A percentile compares a stretch with the other conserved stretches of the same genome.
These are phyloP conservation scores for Eidolon helvum DNA, from an alignment of 2,113 vertebrate genomes.

Conservation along the genomic window DNA sequence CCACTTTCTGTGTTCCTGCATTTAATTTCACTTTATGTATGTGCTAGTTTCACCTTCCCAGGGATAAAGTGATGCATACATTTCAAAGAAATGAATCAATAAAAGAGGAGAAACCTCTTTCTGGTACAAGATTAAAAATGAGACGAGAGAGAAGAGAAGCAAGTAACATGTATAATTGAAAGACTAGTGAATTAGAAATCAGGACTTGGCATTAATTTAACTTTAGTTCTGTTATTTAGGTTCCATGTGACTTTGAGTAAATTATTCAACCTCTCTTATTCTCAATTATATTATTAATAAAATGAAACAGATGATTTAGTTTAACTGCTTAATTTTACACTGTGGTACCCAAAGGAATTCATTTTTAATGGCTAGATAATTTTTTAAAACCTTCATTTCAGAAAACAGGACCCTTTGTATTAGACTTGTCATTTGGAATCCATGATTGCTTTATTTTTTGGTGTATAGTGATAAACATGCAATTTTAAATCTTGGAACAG, in stretches of 20 bases:
- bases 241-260: neutral
- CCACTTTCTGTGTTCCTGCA: neutral
- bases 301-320: neutral
- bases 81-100: constrained; percentile 61
- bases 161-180: neutral
- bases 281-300: neutral
- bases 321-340: neutral
- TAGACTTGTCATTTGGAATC: constrained; percentile 13
- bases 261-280: neutral
- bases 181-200: constrained; percentile 11
- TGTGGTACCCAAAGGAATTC: neutral
- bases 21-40: constrained; percentile 50
- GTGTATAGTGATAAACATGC: neutral
- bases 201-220: constrained; percentile 38
- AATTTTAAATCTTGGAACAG: neutral
- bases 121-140: constrained; percentile 21
- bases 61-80: constrained; percentile 39
- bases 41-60: constrained; percentile 56
- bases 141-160: neutral
- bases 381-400: neutral
- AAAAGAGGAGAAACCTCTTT: constrained; percentile 52
- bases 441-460: neutral
- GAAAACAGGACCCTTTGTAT: neutral
- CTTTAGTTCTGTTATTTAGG: neutral
- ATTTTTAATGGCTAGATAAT: neutral